Evolutionary conservation across 2,888 invertebrate species (phyloP), one percentile per base, ranked within the genome.

Genomic region (Conchocele bisecta): DNA sequence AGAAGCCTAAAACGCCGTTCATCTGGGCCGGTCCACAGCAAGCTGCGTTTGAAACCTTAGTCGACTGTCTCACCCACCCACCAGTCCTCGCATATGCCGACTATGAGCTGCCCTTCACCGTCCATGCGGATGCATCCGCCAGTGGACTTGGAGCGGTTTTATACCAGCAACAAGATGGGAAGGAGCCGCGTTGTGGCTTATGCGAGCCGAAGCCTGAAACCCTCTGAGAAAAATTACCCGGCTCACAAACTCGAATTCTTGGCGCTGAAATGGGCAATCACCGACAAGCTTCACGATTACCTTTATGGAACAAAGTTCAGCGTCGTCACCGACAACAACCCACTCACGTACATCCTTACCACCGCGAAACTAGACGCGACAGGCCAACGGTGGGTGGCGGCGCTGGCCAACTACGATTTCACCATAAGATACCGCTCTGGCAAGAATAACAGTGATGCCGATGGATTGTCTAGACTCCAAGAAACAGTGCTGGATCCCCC

Each of bases 21-120:
- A 39, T 3, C n/a, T 56, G 56, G 39, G 56, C 6, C 3, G 26
- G 13, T 26, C 35, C 33, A 7, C 35, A 53, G 33, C 22, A 53
- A 17, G 9, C 13, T 53, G 24, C 31, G 11, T 53, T 53, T 24
- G 22, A 50, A 9, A 5, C 50, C 24, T 7, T 28, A 42, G 46
- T 46, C 29, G 29, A 42, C 31, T 20, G 33, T 1, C 22, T 44
- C 2, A 46, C 33, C 7, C 31, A 15, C 1, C 58, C 42, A 42
- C 58, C 46, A 2, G 35, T 58, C 6, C 33, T 58, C 6, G 46
- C 46, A 31, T 58, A 31, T 58, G 58, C 58, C 9, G 58, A 44
- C 20, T 58, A 58, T 28, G 9, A 20, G 5, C n/a, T 17, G 22
- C 46, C 58, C 5, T 46, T 58, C 22, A 35, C 0, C 2, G 42